Percentiles rank a stretch among this genome's conserved stretches.
phyloP scores from a whole-genome alignment of 2,113 vertebrate species.

The Oostethus manadensis region DNA sequence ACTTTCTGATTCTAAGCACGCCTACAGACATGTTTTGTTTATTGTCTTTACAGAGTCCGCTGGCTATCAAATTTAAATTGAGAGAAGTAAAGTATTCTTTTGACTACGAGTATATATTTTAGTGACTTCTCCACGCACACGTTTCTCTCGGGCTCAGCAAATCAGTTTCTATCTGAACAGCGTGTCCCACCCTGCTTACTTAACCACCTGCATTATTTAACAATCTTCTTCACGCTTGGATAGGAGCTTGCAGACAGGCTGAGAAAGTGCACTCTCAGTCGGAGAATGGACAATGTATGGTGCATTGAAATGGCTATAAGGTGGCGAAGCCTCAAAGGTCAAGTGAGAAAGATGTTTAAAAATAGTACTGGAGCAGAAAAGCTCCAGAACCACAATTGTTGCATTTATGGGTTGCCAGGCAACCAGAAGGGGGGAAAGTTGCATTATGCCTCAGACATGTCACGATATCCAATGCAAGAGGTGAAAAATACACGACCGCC shows the following conservation, averaged over 20 bases:
- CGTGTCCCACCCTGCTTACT: slow-evolving; percentile 58
- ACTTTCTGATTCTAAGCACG: not conserved
- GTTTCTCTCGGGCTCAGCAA: slow-evolving; percentile 38
- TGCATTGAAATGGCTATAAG: slow-evolving; percentile 2
- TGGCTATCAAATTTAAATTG: too few relatives aligned
- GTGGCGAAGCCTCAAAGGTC: slow-evolving; percentile 18
- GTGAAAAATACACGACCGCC: too few relatives aligned
- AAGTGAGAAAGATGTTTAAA: slow-evolving; percentile 6
- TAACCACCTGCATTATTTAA: slow-evolving; percentile 68
- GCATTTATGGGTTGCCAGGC: not conserved
- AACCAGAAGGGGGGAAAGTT: too few relatives aligned
- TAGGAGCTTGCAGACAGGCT: slow-evolving; percentile 11
- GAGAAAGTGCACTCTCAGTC: not conserved
- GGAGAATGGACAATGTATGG: not conserved
- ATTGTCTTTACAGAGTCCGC: too few relatives aligned
- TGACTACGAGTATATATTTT: too few relatives aligned
- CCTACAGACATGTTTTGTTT: not conserved
- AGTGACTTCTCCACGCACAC: slow-evolving; percentile 7
- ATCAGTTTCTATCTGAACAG: slow-evolving; percentile 38
- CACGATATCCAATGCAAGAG: too few relatives aligned
- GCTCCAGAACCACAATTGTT: not conserved
- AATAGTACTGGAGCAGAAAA: not conserved
- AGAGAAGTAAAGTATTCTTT: too few relatives aligned
- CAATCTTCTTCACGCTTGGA: slow-evolving; percentile 42
- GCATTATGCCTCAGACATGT: too few relatives aligned